Evolutionary conservation across 2,797 vertebrate species (phyloP), one percentile per base, ranked within the genome.

Genomic region (Xenopus petersii): DNA sequence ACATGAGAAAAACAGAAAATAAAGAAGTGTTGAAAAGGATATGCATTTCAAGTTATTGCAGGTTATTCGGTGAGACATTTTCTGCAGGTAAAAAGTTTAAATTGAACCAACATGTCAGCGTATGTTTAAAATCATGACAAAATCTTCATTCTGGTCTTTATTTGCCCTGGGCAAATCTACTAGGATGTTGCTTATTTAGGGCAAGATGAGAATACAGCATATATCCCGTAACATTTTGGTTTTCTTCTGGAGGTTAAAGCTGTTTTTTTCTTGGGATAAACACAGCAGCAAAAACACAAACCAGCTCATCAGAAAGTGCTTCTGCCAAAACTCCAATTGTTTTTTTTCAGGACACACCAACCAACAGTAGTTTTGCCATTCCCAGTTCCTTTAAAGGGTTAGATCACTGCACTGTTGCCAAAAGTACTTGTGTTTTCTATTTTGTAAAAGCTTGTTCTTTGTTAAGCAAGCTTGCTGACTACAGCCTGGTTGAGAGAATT

Each of bases 401-500:
- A 89, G 85, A 90, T 89, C 87, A 90, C 89, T 88, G 90, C 86
- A 89, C 86, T 89, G 88, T 88, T 88, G 86, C 86, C 82, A 88
- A 87, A 87, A 86, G 87, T 80, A 87, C 16, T 79, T 88, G 15
- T 16, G 47, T 63, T 63, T 46, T 30, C 66, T 74, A 70, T 64
- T 90, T 82, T 91, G 88, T 89, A 81, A 86, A 87, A 91, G 88
- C 89, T 84, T 87, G 84, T 84, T 91, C 89, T 90, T 88, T 76
- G 89, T 96, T 94, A 98, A 92, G 96, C 96, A 91, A 98, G 92
- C 84, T 98, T 98, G 91, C 96, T 96, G 90, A 98, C 96, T 90
- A 98, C 95, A 84, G 96, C 96, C 91, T 98, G 96, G 93, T 98
- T 97, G 89, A 98, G 95, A 85, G 96, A 96, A 91, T 98, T 98